Percentiles rank a stretch among this genome's conserved stretches.
These are phyloP conservation scores for Promerops cafer DNA, from an alignment of 2,113 vertebrate species.

Conservation along the genomic window DNA sequence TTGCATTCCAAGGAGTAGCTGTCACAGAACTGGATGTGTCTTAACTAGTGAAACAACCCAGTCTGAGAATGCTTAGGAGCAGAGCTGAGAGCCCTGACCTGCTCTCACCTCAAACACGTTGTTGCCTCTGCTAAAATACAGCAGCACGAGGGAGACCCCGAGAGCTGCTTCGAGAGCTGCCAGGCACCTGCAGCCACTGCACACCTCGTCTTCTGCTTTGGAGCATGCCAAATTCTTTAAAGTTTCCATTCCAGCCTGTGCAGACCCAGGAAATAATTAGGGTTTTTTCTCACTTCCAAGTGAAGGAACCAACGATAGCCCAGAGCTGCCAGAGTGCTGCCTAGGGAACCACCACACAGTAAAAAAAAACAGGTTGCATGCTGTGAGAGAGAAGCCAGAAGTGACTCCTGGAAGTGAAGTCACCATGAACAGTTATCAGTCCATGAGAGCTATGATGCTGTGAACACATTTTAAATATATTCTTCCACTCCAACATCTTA, in stretches of 20 bases:
- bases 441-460: not conserved
- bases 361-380: not conserved
- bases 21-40: not conserved
- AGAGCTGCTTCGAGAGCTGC: rapidly evolving
- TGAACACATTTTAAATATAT: not conserved
- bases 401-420: not conserved
- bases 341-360: not conserved
- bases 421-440: not conserved
- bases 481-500: not conserved
- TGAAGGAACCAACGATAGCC: not conserved
- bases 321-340: not conserved
- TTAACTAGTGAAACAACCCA: not conserved
- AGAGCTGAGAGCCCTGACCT: not conserved
- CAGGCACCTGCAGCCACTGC: rapidly evolving
- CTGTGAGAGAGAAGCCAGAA: not conserved
- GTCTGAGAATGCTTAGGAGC: not conserved
- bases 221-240: not conserved
- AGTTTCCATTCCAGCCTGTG: not conserved
- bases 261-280: not conserved
- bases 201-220: not conserved
- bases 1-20: not conserved
- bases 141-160: rapidly evolving
- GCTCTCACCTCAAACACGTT: rapidly evolving
- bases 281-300: not conserved
- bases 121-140: not conserved